phyloP scores from a whole-genome alignment of 2,888 invertebrate genomes.

The Melieria omissa region DNA sequence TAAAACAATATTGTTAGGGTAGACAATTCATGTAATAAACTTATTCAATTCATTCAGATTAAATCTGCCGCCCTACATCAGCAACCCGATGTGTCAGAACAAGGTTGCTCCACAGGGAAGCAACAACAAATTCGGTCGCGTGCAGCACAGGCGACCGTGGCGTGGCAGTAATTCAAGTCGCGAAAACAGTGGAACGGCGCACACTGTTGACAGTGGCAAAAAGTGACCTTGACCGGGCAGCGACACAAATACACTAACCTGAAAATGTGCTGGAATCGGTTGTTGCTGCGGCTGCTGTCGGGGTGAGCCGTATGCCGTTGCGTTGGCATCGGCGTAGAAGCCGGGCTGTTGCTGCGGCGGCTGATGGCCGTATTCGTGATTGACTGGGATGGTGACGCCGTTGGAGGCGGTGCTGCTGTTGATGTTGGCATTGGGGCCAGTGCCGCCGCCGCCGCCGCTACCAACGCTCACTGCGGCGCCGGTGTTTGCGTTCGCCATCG shows the following conservation, averaged over 20 bases:
- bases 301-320: constrained; percentile 43
- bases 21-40: too few relatives aligned
- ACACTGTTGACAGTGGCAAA: too few relatives aligned
- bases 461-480: constrained; percentile 44
- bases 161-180: too few relatives aligned
- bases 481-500: constrained; percentile 56
- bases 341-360: constrained; percentile 37
- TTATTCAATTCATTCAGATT: too few relatives aligned
- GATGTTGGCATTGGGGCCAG: constrained; percentile 39
- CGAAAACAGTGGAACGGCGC: too few relatives aligned
- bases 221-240: too few relatives aligned
- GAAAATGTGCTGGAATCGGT: constrained; percentile 49
- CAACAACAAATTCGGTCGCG: too few relatives aligned
- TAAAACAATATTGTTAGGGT: too few relatives aligned
- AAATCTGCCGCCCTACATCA: too few relatives aligned
- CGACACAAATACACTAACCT: constrained; percentile 40
- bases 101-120: too few relatives aligned
- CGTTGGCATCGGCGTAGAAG: constrained; percentile 39
- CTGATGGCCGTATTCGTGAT: constrained; percentile 51
- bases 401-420: constrained; percentile 47
- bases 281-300: constrained; percentile 46
- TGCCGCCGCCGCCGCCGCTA: constrained; percentile 38
- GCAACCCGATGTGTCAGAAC: too few relatives aligned
- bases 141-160: too few relatives aligned
- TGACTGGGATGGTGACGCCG: constrained; percentile 58